A percentile compares a stretch with the other conserved stretches of the same genome.
phyloP scores from a whole-genome alignment of 2,113 vertebrate genomes.

The Cygnus buccinator region DNA sequence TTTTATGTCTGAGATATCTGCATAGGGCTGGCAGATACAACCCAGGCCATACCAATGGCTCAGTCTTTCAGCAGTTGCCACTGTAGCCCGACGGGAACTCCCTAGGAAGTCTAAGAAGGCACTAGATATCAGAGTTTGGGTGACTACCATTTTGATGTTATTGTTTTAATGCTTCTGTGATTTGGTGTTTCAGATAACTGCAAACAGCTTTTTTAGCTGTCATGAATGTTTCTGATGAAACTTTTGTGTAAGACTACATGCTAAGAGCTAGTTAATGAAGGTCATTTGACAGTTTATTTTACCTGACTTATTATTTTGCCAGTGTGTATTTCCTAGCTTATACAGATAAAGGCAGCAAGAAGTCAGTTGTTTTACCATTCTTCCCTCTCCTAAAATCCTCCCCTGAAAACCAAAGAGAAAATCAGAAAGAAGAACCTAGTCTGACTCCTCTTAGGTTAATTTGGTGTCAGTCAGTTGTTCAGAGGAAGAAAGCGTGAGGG shows the following conservation, averaged over 20 bases:
- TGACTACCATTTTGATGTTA: neutral
- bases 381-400: neutral
- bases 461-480: slow-evolving; percentile 30
- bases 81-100: neutral
- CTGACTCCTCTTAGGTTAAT: neutral
- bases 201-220: neutral
- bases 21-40: neutral
- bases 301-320: neutral
- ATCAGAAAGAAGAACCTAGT: neutral
- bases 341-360: slow-evolving; percentile 31
- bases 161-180: neutral
- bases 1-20: neutral
- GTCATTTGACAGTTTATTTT: neutral
- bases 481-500: neutral
- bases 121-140: neutral
- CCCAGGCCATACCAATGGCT: neutral
- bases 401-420: neutral
- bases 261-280: neutral
- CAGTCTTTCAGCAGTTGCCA: neutral
- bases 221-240: slow-evolving; percentile 23
- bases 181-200: neutral
- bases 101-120: neutral
- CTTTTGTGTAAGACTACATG: slow-evolving; percentile 44
- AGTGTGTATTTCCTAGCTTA: neutral
- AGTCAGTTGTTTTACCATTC: slow-evolving; percentile 1